Base-by-base conservation (phyloP, 2,797 vertebrate species). In the Stomatorhinus walkeri region DNA sequence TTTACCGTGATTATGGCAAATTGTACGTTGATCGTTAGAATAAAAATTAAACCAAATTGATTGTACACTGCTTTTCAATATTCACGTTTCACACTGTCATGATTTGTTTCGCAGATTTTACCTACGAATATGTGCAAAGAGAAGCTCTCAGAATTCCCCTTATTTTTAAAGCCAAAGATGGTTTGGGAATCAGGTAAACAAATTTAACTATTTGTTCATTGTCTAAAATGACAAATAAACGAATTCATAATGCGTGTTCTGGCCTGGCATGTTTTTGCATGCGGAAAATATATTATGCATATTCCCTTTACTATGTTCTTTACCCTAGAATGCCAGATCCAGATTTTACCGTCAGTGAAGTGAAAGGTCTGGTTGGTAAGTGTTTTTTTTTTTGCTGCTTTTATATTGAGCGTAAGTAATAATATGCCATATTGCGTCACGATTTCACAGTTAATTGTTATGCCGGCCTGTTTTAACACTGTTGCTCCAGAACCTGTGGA, bases 281-380 rank as follows among this genome's bases (percentile, higher is more conserved):
- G n/a, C 22, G 7, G 12, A 54, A 86, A 81, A 48, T 22, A 19
- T 76, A 40, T 81, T 87, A 14, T 87, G 12, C 28, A 24, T 7
- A 10, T 36, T 0, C n/a, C 87, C n/a, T 49, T 56, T 49, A 36
- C 52, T 86, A 51, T 87, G 89, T 87, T 90, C 92, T 91, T 91
- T 89, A 56, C 40, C 88, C 28, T 91, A 99, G 98, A 92, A 99
- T 99, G 97, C 98, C 98, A 46, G 98, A 97, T 92, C 95, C 97
- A 7, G 97, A 98, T 90, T 98, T 99, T 92, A 97, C 97, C 24
- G 96, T 98, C 64, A 96, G 97, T 93, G 98, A 99, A 88, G 97
- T 99, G 93, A 99, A 99, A 94, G 96, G 97, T 90, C 95, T 99
- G 90, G 97, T 99, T 92, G 98, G 98, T 99, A 96, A 98, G 98